Conservation (phyloP, 2,113 vertebrate genomes). For the Neopipo cinnamomea region DNA sequence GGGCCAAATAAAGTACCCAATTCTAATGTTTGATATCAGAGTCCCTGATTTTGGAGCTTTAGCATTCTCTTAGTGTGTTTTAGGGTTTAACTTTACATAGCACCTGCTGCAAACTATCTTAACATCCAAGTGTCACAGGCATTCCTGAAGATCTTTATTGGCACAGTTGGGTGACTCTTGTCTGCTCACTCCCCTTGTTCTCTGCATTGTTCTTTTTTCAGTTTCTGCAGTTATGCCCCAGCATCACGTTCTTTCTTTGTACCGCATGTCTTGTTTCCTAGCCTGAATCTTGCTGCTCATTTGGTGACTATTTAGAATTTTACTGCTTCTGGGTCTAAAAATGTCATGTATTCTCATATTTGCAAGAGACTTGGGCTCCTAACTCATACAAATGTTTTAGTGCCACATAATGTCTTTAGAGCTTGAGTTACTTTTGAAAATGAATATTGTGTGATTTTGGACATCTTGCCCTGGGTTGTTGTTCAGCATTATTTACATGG, state of each 20-base stretch:
- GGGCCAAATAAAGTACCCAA: neutral
- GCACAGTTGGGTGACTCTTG: neutral
- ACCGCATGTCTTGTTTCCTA: neutral
- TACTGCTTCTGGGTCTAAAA: neutral
- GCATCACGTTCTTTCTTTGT: neutral
- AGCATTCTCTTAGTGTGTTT: neutral
- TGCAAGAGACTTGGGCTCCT: neutral
- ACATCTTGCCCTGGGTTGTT: neutral
- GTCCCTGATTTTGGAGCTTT: neutral
- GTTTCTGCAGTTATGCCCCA: neutral
- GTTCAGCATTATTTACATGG: neutral
- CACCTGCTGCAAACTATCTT: neutral
- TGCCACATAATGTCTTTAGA: neutral
- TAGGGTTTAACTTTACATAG: neutral
- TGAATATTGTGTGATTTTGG: neutral
- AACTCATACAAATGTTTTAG: neutral
- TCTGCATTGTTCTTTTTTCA: neutral
- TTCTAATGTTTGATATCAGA: neutral
- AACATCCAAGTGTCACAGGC: neutral
- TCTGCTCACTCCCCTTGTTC: neutral
- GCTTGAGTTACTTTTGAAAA: neutral
- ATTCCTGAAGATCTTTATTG: neutral
- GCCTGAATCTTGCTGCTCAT: neutral
- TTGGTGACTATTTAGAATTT: neutral
- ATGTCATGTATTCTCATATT: neutral